Conservation (phyloP, 2,888 invertebrate species). For the Morpho achilles region DNA sequence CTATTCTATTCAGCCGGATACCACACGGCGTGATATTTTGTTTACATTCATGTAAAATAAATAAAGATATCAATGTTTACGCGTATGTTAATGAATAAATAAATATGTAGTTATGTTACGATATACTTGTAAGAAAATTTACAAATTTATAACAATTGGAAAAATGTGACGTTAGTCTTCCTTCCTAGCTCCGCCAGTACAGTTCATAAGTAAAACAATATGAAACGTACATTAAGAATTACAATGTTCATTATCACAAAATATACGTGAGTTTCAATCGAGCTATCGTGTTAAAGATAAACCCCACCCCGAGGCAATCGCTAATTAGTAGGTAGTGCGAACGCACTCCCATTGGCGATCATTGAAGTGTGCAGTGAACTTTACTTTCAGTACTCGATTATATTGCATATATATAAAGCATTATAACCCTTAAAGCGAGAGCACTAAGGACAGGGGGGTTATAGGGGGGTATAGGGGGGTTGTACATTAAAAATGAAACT, state of each 20-base stretch:
- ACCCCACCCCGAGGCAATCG: constrained; percentile 52
- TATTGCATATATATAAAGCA: constrained; percentile 12
- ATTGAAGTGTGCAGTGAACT: constrained; percentile 39
- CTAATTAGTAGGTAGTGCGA: constrained; percentile 56
- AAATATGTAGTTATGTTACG: no score
- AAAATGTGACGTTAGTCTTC: no score
- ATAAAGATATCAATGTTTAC: no score
- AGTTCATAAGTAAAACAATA: no score
- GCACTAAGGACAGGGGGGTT: background rate
- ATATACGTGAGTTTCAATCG: constrained; percentile 31
- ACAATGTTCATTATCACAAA: background rate
- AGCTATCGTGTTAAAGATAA: constrained; percentile 39
- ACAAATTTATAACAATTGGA: no score
- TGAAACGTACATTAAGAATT: background rate
- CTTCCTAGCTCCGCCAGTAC: no score
- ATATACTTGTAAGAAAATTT: no score
- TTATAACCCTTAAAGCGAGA: constrained; percentile 8
- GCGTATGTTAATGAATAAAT: no score
- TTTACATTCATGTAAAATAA: no score
- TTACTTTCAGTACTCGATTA: constrained; percentile 23
- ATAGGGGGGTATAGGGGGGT: background rate
- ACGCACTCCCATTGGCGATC: constrained; percentile 62
- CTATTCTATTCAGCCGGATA: no score
- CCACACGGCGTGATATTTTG: no score
- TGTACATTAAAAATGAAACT: constrained; percentile 7